A percentile compares a stretch with the other conserved stretches of the same genome.
phyloP scores from a whole-genome alignment of 1,140 invertebrate species.

The Anadara kagoshimensis region DNA sequence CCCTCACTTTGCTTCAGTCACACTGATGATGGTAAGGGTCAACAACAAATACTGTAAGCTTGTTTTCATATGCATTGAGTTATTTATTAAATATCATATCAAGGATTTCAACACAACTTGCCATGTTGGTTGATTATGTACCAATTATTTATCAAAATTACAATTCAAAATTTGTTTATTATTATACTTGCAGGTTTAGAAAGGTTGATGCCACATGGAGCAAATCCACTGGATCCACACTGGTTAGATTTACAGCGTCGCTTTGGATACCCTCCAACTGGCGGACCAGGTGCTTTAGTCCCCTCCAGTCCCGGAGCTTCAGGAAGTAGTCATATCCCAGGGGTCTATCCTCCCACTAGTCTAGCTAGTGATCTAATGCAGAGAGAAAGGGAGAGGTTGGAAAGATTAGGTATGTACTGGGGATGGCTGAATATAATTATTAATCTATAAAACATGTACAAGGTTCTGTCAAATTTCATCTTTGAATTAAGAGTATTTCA shows the following conservation, averaged over 20 bases:
- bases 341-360: conserved; percentile 77
- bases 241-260: conserved; percentile 93
- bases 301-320: conserved; percentile 38
- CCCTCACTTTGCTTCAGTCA: too few species aligned
- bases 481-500: not conserved
- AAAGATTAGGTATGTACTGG: conserved; percentile 61
- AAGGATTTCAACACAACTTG: too few species aligned
- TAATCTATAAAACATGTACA: not conserved
- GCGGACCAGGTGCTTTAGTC: conserved; percentile 25
- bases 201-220: conserved; percentile 51
- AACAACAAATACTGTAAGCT: too few species aligned
- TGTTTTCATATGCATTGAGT: too few species aligned
- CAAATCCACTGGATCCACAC: conserved; percentile 84
- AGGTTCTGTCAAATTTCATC: not conserved
- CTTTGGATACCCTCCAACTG: conserved; percentile 64
- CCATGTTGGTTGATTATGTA: too few species aligned
- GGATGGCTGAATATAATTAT: not conserved
- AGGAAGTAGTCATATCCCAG: conserved; percentile 77
- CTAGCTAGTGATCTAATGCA: conserved; percentile 81
- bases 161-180: not conserved
- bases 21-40: too few species aligned
- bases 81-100: too few species aligned
- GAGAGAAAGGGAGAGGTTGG: conserved; percentile 90
- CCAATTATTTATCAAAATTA: too few species aligned
- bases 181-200: conserved; percentile 60